Conservation (phyloP, 2,888 invertebrate genomes). For the Caenorhabditis parvicauda region DNA sequence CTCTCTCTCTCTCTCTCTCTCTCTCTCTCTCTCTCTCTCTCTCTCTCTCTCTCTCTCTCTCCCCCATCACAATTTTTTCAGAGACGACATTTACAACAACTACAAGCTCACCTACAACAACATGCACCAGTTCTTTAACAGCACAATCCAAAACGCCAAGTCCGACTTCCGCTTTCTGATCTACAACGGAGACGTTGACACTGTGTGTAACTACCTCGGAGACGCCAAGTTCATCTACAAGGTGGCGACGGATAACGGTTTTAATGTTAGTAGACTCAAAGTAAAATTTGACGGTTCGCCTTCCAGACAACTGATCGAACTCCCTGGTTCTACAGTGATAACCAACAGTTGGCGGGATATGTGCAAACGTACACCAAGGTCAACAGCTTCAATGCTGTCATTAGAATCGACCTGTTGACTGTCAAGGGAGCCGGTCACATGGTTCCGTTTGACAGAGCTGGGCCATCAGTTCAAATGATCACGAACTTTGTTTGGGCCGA, state of each 20-base stretch:
- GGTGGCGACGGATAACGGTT: conserved; percentile 30
- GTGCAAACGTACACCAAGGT: conserved; percentile 37
- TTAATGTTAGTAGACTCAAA: conserved; percentile 5
- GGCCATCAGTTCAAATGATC: conserved; percentile 32
- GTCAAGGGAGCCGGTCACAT: conserved; percentile 49
- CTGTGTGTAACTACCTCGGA: conserved; percentile 56
- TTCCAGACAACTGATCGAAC: conserved; percentile 22
- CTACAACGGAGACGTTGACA: conserved; percentile 54
- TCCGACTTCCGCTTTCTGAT: conserved; percentile 50
- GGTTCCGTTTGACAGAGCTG: conserved; percentile 37
- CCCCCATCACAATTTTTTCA: no score
- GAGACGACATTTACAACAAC: conserved; percentile 33
- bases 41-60: neutral
- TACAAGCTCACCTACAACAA: conserved; percentile 34
- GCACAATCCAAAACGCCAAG: conserved; percentile 18
- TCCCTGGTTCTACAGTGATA: conserved; percentile 39
- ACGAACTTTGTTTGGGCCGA: conserved; percentile 26
- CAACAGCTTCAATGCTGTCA: conserved; percentile 16
- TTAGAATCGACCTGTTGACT: conserved; percentile 48
- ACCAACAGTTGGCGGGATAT: conserved; percentile 49
- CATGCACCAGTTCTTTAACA: conserved; percentile 36
- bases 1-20: neutral
- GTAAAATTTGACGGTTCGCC: no score
- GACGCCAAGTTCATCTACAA: conserved; percentile 51
- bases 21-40: neutral